Percentiles rank a stretch among this genome's conserved stretches.
Conservation (phyloP, 2,797 vertebrate genomes). For the Ctenopoma multispine region DNA sequence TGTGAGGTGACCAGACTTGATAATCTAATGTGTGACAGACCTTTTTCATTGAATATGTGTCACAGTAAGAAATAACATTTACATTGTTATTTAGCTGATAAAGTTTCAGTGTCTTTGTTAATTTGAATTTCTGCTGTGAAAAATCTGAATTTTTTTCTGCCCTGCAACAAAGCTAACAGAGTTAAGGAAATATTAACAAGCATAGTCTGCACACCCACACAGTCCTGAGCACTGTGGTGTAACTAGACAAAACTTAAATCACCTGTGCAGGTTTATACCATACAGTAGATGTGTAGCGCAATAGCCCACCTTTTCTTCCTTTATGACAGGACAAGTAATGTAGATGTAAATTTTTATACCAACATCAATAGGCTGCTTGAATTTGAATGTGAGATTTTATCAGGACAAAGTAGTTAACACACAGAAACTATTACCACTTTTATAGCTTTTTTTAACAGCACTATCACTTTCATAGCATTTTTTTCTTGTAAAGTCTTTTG, state of each 20-base stretch:
- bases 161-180: neutral
- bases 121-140: neutral
- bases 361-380: neutral
- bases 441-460: neutral
- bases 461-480: neutral
- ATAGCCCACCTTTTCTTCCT: too few relatives aligned
- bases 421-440: too few relatives aligned
- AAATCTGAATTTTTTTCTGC: too few relatives aligned
- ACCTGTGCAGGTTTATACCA: neutral
- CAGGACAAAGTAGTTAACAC: neutral
- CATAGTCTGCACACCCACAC: too few relatives aligned
- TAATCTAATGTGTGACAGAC: too few relatives aligned
- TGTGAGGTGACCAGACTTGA: too few relatives aligned
- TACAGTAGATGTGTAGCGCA: too few relatives aligned
- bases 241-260: neutral
- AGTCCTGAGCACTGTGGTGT: neutral
- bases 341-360: neutral
- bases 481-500: constrained; percentile 11
- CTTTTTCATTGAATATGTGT: too few relatives aligned
- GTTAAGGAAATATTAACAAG: neutral
- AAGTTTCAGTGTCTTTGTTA: too few relatives aligned
- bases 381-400: neutral
- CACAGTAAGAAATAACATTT: too few relatives aligned
- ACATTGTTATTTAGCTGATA: too few relatives aligned
- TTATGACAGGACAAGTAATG: too few relatives aligned